These are phyloP conservation scores for Thunnus albacares DNA, from an alignment of 2,797 vertebrate species.

Conservation along the genomic window DNA sequence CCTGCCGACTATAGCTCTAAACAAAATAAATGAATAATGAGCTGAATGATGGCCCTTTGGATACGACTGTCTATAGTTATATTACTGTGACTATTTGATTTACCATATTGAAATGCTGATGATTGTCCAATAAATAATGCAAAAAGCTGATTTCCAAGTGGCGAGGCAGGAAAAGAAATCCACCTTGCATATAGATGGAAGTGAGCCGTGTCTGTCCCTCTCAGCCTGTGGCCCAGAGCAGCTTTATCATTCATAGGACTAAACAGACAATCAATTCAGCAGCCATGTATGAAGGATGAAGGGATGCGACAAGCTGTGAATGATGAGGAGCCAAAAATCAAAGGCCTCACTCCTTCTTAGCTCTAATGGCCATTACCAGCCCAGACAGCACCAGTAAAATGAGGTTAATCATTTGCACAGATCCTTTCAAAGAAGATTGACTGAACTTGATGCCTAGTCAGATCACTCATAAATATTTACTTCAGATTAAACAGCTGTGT, in stretches of 20 bases:
- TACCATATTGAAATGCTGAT: slow-evolving; percentile 77
- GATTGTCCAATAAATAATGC: slow-evolving; percentile 83
- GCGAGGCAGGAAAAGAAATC: slow-evolving; percentile 69
- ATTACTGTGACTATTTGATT: slow-evolving; percentile 79
- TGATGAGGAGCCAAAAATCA: slow-evolving; percentile 96
- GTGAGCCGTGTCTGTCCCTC: slow-evolving; percentile 78
- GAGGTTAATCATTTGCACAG: slow-evolving; percentile 99
- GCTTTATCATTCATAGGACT: slow-evolving; percentile 97
- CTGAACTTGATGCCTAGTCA: slow-evolving; percentile 95
- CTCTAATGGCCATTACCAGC: slow-evolving; percentile 97
- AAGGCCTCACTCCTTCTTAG: slow-evolving; percentile 90
- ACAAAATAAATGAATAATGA: slow-evolving; percentile 82
- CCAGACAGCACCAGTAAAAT: slow-evolving; percentile 95
- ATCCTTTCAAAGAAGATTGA: slow-evolving; percentile 98
- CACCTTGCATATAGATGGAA: slow-evolving; percentile 79
- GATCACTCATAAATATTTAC: slow-evolving; percentile 99
- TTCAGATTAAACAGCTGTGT: slow-evolving; percentile 93
- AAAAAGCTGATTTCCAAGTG: slow-evolving; percentile 77
- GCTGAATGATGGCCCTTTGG: slow-evolving; percentile 62
- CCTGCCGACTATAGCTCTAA: slow-evolving; percentile 60
- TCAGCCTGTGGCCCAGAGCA: slow-evolving; percentile 87
- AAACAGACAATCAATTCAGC: slow-evolving; percentile 99
- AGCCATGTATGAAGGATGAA: slow-evolving; percentile 95
- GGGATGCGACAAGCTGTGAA: slow-evolving; percentile 97
- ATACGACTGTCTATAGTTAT: slow-evolving; percentile 74